These are phyloP conservation scores for Harpagifer antarcticus DNA, from an alignment of 2,797 vertebrate genomes.

Conservation along the genomic window DNA sequence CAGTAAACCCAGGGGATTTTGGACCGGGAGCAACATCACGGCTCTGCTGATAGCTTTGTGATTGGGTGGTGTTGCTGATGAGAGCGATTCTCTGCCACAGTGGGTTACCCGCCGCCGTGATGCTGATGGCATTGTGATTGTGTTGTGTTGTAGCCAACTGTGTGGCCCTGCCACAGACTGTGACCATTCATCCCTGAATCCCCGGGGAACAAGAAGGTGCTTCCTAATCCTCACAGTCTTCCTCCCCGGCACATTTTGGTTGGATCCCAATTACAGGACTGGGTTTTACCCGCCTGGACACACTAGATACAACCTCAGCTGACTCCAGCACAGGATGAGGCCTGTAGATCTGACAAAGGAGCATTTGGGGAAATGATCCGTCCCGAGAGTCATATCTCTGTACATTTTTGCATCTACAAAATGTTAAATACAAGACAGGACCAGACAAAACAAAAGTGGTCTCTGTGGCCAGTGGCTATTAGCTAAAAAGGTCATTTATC, in stretches of 20 bases:
- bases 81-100: conserved; percentile 77
- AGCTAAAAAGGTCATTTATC: conserved; percentile 49
- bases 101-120: conserved; percentile 63
- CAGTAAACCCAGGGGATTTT: conserved; percentile 58
- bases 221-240: conserved; percentile 71
- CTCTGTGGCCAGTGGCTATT: conserved; percentile 23
- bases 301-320: conserved; percentile 39
- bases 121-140: conserved; percentile 78
- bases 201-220: conserved; percentile 65
- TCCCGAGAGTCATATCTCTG: conserved; percentile 40
- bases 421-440: conserved; percentile 52
- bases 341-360: conserved; percentile 47
- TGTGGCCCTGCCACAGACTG: conserved; percentile 63
- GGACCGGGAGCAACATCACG: conserved; percentile 56
- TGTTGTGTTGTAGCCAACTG: conserved; percentile 63
- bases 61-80: conserved; percentile 80
- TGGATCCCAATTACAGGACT: conserved; percentile 63
- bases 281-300: conserved; percentile 60
- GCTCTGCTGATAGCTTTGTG: conserved; percentile 79
- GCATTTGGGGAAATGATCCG: conserved; percentile 31
- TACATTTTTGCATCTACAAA: conserved; percentile 31
- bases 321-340: conserved; percentile 40
- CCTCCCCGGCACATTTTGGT: conserved; percentile 54
- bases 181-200: conserved; percentile 72
- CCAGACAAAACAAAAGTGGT: conserved; percentile 21